These are phyloP conservation scores for Lathamus discolor DNA, from an alignment of 2,113 vertebrate genomes.

Conservation along the genomic window DNA sequence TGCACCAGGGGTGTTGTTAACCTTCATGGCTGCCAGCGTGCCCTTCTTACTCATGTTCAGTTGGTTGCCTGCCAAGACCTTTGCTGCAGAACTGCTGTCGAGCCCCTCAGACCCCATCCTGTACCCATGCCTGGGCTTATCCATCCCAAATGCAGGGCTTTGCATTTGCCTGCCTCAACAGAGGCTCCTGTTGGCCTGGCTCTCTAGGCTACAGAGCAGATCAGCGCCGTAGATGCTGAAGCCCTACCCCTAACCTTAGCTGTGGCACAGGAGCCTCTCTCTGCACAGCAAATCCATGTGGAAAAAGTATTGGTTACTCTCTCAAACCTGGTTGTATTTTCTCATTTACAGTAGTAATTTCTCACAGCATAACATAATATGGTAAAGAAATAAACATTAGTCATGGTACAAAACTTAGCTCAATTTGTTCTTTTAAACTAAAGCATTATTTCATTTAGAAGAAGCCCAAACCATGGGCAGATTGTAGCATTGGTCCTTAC, in stretches of 20 bases:
- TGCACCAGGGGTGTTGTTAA: accelerated
- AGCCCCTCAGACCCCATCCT: background rate
- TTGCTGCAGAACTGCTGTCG: background rate
- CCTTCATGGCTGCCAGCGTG: background rate
- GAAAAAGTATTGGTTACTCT: background rate
- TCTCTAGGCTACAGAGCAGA: background rate
- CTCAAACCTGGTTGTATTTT: background rate
- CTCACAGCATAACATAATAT: background rate
- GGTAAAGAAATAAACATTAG: background rate
- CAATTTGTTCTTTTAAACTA: background rate
- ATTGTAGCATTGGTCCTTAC: background rate
- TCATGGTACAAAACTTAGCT: background rate
- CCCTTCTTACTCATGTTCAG: background rate
- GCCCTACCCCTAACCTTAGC: background rate
- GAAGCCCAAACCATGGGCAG: background rate
- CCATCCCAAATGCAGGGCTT: background rate
- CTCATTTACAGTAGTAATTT: background rate
- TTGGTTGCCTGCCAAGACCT: background rate
- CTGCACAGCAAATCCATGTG: background rate
- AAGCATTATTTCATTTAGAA: background rate
- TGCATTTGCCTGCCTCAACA: background rate
- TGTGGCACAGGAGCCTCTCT: background rate
- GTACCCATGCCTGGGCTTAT: background rate
- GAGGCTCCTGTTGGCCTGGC: background rate
- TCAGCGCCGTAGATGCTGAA: background rate